Evolutionary conservation across 2,113 vertebrate genomes (phyloP), one percentile per base, ranked within the genome.

Genomic region (Neopipo cinnamomea): DNA sequence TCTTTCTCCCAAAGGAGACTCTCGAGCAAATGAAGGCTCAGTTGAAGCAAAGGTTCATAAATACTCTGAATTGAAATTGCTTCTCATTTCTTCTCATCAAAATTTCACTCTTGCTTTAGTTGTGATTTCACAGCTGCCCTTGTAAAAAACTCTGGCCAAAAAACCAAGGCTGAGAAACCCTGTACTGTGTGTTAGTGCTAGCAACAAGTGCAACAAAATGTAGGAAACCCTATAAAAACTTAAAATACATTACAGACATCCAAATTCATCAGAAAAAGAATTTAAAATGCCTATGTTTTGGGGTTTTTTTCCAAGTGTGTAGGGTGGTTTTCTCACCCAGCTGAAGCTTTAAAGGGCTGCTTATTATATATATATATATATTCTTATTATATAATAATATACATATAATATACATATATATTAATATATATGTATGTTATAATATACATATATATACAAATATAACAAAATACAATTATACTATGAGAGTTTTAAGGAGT

Each of bases 231-330:
- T 31, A 31, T 2, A 31, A 81, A 90, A 93, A n/a, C 5, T 11
- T 28, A 37, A n/a, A 82, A 31, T 39, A n/a, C n/a, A n/a, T n/a
- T n/a, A n/a, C n/a, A n/a, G n/a, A n/a, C n/a, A n/a, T n/a, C n/a
- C n/a, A n/a, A n/a, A n/a, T n/a, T 30, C 67, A 78, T 44, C 15
- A 55, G 35, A 33, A 88, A 82, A 85, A 3, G 2, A 83, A 63
- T 63, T 25, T 46, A 72, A 5, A 19, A n/a, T 0, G 0, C 10
- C 6, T n/a, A n/a, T n/a, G n/a, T n/a, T n/a, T n/a, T n/a, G n/a
- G n/a, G n/a, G n/a, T 47, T 24, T 30, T 9, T 50, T 5, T 7
- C 1, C 2, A 49, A 44, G 30, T 18, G 12, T 24, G 5, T 6
- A 37, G 37, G 28, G 25, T 16, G 75, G 3, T 50, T 82, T 85